Evolutionary conservation across 92 coral and sea anemone genomes (phyloP).

Genomic region (Diadumene lineata): DNA sequence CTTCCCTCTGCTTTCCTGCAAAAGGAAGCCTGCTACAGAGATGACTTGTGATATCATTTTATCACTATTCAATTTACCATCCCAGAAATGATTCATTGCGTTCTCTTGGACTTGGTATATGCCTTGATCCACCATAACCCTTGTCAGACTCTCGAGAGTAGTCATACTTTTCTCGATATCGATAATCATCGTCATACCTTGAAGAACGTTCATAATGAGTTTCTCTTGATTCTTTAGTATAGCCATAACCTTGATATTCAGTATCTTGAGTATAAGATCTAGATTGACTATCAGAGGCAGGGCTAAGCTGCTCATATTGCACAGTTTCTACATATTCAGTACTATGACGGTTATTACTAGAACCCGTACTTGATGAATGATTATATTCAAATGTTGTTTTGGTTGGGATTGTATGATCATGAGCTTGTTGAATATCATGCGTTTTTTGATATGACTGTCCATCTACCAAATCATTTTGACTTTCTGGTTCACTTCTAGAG

Average conservation of each 20-base stretch:
- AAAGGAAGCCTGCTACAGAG: too few species aligned
- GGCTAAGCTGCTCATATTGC: slow-evolving; percentile 82
- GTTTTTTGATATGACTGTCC: not conserved
- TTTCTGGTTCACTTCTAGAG: slow-evolving; percentile 26
- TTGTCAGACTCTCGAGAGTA: slow-evolving; percentile 15
- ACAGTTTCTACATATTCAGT: slow-evolving; percentile 46
- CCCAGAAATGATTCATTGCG: slow-evolving; percentile 18
- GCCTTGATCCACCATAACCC: not conserved
- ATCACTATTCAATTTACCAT: slow-evolving; percentile 6
- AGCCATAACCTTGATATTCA: slow-evolving; percentile 53
- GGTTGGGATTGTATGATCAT: not conserved
- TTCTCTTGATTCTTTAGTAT: slow-evolving; percentile 58
- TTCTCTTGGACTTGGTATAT: slow-evolving; percentile 21
- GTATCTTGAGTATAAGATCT: slow-evolving; percentile 31
- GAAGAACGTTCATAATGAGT: slow-evolving; percentile 38
- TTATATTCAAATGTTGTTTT: slow-evolving; percentile 19
- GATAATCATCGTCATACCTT: slow-evolving; percentile 51
- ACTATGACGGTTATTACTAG: slow-evolving; percentile 2
- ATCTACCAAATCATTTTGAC: slow-evolving; percentile 41
- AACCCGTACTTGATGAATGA: slow-evolving; percentile 26
- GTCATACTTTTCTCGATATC: slow-evolving; percentile 58
- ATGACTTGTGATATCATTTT: too few species aligned
- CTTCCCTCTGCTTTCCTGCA: too few species aligned
- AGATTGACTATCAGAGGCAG: slow-evolving; percentile 67
- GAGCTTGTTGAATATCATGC: not conserved